phyloP scores from a whole-genome alignment of 2,797 vertebrate genomes.

The Dipus sagitta region DNA sequence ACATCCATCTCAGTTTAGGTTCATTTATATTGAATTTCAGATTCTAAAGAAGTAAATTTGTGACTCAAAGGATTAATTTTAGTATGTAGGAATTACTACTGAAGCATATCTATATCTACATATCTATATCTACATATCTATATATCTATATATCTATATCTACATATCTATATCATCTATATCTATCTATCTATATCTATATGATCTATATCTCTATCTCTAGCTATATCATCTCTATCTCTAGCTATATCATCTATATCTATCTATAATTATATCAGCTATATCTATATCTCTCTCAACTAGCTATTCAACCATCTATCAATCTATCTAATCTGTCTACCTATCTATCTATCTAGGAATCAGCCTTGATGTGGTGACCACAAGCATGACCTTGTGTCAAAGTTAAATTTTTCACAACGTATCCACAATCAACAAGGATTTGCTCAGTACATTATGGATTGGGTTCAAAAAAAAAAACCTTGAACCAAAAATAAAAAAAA shows the following conservation, averaged over 20 bases:
- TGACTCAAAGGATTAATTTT: constrained; percentile 12
- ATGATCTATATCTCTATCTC: too few relatives aligned
- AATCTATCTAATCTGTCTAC: not conserved
- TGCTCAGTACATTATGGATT: not conserved
- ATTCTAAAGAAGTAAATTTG: not conserved
- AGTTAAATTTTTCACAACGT: not conserved
- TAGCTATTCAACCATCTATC: too few relatives aligned
- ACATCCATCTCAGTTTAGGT: not conserved
- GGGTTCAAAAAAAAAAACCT: constrained; percentile 19
- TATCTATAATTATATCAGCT: too few relatives aligned
- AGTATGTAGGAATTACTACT: not conserved
- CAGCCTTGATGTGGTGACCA: not conserved
- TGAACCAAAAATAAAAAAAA: constrained; percentile 40
- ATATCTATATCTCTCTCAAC: too few relatives aligned
- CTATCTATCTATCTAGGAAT: not conserved
- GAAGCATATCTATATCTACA: not conserved
- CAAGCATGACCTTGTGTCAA: not conserved
- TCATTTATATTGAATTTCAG: not conserved
- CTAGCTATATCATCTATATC: too few relatives aligned
- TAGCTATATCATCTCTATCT: too few relatives aligned
- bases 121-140: too few relatives aligned
- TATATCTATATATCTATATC: too few relatives aligned
- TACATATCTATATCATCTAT: too few relatives aligned
- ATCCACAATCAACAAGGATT: not conserved
- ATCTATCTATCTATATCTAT: too few relatives aligned